A percentile compares a stretch with the other conserved stretches of the same genome.
Evolutionary conservation across 1,140 invertebrate genomes (phyloP).

Genomic region (Varroa destructor): DNA sequence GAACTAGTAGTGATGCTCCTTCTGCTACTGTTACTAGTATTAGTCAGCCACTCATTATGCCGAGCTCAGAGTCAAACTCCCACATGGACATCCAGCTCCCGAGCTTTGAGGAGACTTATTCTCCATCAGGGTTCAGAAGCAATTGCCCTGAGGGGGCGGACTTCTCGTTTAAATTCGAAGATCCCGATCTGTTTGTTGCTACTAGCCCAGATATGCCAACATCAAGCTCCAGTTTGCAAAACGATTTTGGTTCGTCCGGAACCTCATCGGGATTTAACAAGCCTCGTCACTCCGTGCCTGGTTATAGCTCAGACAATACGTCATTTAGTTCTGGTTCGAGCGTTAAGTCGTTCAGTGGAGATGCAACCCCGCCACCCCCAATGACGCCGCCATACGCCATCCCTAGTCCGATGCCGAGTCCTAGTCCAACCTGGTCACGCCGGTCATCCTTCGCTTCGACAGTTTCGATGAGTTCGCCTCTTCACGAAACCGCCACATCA

Average conservation of each 20-base stretch:
- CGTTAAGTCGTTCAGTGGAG: background rate
- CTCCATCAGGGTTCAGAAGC: slow-evolving; percentile 26
- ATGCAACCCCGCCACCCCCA: slow-evolving; percentile 2
- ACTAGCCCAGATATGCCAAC: slow-evolving; percentile 21
- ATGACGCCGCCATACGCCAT: slow-evolving; percentile 18
- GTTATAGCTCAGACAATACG: slow-evolving; percentile 19
- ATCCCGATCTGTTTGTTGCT: slow-evolving; percentile 1
- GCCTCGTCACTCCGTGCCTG: background rate
- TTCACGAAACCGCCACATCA: slow-evolving; percentile 19
- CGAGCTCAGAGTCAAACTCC: slow-evolving; percentile 17
- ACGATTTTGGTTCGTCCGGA: slow-evolving; percentile 1
- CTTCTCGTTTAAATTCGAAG: slow-evolving; percentile 26
- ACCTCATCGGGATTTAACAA: background rate
- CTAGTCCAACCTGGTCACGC: slow-evolving; percentile 18
- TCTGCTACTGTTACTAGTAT: background rate
- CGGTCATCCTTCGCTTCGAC: slow-evolving; percentile 19
- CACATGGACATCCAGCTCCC: slow-evolving; percentile 26
- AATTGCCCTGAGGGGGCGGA: slow-evolving; percentile 22
- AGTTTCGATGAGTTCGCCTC: slow-evolving; percentile 12
- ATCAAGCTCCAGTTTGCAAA: slow-evolving; percentile 2
- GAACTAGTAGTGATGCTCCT: background rate
- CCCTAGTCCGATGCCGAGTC: background rate
- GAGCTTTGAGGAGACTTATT: slow-evolving; percentile 27
- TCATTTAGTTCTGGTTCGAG: slow-evolving; percentile 21
- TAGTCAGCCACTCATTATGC: background rate